These are phyloP conservation scores for Gymnoscopelus microlampas DNA, from an alignment of 2,797 vertebrate genomes.

Conservation along the genomic window DNA sequence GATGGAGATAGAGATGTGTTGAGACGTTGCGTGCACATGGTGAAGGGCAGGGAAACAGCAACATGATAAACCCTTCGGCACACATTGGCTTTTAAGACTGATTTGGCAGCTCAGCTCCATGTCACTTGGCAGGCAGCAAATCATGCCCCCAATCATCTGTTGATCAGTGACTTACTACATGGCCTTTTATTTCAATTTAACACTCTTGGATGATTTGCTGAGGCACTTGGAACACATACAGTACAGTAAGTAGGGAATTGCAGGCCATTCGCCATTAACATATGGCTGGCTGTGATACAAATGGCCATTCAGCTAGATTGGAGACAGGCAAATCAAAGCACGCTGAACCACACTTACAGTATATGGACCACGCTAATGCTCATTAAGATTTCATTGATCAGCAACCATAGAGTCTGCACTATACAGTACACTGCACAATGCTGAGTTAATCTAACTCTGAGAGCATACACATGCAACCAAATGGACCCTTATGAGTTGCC, in stretches of 20 bases:
- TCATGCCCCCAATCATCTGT: constrained; percentile 70
- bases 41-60: constrained; percentile 69
- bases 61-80: constrained; percentile 72
- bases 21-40: constrained; percentile 71
- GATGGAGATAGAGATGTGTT: constrained; percentile 11
- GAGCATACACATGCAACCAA: too few relatives aligned
- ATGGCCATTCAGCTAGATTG: constrained; percentile 39
- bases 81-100: constrained; percentile 70
- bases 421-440: neutral
- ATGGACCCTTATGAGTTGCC: too few relatives aligned
- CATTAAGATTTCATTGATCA: constrained; percentile 16
- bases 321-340: constrained; percentile 36
- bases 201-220: constrained; percentile 50
- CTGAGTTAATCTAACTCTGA: too few relatives aligned
- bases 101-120: constrained; percentile 69
- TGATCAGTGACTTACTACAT: constrained; percentile 65
- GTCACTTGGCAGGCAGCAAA: constrained; percentile 68
- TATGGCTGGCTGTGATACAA: constrained; percentile 44
- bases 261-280: constrained; percentile 45
- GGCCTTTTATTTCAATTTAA: constrained; percentile 52
- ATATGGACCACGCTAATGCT: constrained; percentile 5
- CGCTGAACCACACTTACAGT: constrained; percentile 16
- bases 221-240: constrained; percentile 46
- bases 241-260: constrained; percentile 25
- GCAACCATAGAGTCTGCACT: neutral